Conservation (phyloP, 2,797 vertebrate genomes). For the Pipistrellus nathusii region DNA sequence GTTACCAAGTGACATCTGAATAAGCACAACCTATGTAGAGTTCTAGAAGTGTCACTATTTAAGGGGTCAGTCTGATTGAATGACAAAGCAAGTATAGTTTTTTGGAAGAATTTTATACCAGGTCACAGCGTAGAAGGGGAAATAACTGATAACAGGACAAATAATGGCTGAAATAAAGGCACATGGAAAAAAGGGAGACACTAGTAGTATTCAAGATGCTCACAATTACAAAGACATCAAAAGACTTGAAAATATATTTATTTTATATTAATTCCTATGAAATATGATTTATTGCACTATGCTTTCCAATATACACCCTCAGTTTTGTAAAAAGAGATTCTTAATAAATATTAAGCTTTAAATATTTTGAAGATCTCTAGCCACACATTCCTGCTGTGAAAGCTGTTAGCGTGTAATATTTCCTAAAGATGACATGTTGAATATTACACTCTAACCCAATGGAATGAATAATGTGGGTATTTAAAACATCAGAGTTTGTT, state of each 20-base stretch:
- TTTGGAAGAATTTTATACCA: neutral
- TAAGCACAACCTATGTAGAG: neutral
- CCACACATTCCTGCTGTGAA: neutral
- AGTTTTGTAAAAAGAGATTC: neutral
- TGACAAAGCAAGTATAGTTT: neutral
- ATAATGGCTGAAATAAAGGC: neutral
- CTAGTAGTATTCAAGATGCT: neutral
- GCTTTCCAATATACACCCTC: neutral
- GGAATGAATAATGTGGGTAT: constrained; percentile 26
- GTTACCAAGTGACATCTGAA: neutral
- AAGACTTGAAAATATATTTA: neutral
- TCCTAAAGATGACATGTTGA: neutral
- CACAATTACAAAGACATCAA: neutral
- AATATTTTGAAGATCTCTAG: constrained; percentile 20
- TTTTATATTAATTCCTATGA: neutral
- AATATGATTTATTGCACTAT: neutral
- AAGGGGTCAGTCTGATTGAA: neutral
- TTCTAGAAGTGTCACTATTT: neutral
- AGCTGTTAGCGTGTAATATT: constrained; percentile 6
- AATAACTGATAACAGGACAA: neutral
- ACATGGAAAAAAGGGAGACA: neutral
- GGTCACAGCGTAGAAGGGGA: neutral
- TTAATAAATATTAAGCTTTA: constrained; percentile 40
- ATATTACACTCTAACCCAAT: neutral
- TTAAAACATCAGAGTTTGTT: constrained; percentile 50